Evolutionary conservation across 1,140 invertebrate species (phyloP), one percentile per base, ranked within the genome.

Genomic region (Lepidurus couesii): DNA sequence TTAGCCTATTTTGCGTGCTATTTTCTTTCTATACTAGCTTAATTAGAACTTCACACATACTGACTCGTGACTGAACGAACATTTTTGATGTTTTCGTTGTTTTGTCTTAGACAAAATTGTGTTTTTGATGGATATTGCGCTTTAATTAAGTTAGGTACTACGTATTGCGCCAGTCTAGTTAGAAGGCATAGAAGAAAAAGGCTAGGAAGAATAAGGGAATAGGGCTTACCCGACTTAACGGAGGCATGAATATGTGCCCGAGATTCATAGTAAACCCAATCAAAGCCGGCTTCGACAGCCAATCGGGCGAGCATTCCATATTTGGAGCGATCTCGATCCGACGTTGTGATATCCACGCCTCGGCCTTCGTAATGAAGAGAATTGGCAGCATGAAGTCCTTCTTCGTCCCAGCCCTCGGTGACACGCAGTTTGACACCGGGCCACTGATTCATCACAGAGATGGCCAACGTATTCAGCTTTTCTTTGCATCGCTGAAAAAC

Each of bases 401-500:
- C 93, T 84, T 97, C 95, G 82, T 96, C 94, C 95, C 95, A 98
- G 34, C 92, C 95, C 84, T 98, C 95, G 44, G 92, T 96, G 44
- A 98, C 96, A 42, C 95, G 87, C 78, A 98, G 87, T 80, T 91
- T 90, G n/a, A 98, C 91, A 26, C 94, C 94, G 0, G 95, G 95
- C 96, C 96, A 99, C 84, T 96, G 94, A 86, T 98, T 98, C 94
- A 97, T 97, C 84, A 98, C 96, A 79, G 93, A 95, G 83, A 98
- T 95, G 34, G 96, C 95, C 83, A 99, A 85, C 8, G 92, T 95
- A 85, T 97, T 96, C 79, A 98, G 86, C 85, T 96, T 98, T 85
- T 98, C 96, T 85, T 96, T 96, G 85, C 95, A 96, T 83, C 95
- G 90, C 96, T 98, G 90, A 24, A 91, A 89, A 85, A 65, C 80